Percentiles rank a stretch among this genome's conserved stretches.
phyloP scores from a whole-genome alignment of 2,888 invertebrate genomes.

The Dione juno region DNA sequence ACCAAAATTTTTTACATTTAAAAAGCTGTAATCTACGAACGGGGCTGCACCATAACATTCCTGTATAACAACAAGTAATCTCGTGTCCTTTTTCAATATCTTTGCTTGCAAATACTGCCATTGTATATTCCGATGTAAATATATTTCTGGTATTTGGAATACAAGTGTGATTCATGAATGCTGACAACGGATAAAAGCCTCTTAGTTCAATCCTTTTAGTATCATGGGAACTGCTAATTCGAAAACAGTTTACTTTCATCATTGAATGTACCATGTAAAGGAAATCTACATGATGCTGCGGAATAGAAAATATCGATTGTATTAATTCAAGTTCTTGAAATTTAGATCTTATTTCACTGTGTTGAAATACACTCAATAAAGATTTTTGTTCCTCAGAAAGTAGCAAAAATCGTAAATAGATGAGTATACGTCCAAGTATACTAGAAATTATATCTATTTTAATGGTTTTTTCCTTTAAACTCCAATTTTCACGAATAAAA shows the following conservation, averaged over 20 bases:
- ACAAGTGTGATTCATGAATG: constrained; percentile 87
- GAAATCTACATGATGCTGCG: constrained; percentile 76
- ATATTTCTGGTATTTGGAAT: constrained; percentile 86
- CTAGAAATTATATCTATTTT: constrained; percentile 48
- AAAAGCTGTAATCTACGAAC: constrained; percentile 84
- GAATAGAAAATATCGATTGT: constrained; percentile 69
- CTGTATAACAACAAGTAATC: constrained; percentile 86
- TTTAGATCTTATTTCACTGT: constrained; percentile 56
- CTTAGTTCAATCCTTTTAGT: constrained; percentile 73
- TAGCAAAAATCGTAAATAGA: constrained; percentile 63
- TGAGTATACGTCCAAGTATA: constrained; percentile 56
- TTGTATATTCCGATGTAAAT: constrained; percentile 79
- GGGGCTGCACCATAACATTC: constrained; percentile 86
- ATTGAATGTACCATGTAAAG: constrained; percentile 80
- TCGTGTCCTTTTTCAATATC: constrained; percentile 84
- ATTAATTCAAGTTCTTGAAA: constrained; percentile 80
- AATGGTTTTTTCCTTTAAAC: constrained; percentile 52
- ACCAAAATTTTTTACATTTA: constrained; percentile 86
- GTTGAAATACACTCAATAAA: constrained; percentile 77
- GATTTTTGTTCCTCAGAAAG: constrained; percentile 66
- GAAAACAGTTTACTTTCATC: constrained; percentile 87
- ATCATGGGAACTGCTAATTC: constrained; percentile 67
- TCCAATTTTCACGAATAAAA: constrained; percentile 82
- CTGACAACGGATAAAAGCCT: constrained; percentile 86
- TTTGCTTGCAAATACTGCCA: constrained; percentile 83